phyloP scores from a whole-genome alignment of 1,140 invertebrate genomes.

The Oedothorax gibbosus region DNA sequence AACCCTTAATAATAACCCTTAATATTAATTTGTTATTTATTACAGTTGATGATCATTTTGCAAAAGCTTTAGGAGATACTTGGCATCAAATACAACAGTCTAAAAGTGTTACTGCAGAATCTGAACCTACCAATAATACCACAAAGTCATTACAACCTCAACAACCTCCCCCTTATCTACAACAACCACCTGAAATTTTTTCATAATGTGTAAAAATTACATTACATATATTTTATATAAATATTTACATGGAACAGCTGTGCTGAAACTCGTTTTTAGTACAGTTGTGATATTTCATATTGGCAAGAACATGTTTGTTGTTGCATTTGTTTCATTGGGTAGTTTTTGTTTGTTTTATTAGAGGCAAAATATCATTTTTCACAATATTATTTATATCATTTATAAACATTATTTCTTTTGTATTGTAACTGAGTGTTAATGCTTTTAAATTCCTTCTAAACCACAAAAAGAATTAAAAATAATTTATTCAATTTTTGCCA shows the following conservation, averaged over 20 bases:
- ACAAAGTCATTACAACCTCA: conserved; percentile 35
- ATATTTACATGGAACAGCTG: conserved; percentile 2
- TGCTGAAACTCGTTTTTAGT: neutral
- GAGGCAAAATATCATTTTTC: conserved; percentile 20
- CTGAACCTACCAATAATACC: conserved; percentile 33
- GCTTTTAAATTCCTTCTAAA: neutral
- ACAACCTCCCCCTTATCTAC: conserved; percentile 21
- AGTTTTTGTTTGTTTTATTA: conserved; percentile 21
- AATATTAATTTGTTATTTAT: conserved; percentile 64
- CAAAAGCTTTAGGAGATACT: conserved; percentile 93
- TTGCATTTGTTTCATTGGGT: conserved; percentile 11
- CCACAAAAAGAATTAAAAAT: neutral
- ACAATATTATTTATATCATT: conserved; percentile 29
- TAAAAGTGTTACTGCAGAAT: conserved; percentile 22
- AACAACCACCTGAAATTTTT: conserved; percentile 38
- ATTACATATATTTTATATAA: conserved; percentile 2
- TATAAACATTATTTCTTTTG: conserved; percentile 7
- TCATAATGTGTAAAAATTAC: conserved; percentile 20
- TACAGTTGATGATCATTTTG: conserved; percentile 94
- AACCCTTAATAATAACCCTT: no score
- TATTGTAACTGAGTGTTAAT: conserved; percentile 9
- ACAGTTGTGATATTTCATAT: neutral
- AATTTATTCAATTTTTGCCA: conserved; percentile 7
- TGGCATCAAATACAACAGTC: conserved; percentile 82
- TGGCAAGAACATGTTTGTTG: conserved; percentile 9